These are phyloP conservation scores for Dinoponera quadriceps DNA, from an alignment of 1,140 invertebrate genomes.

Conservation along the genomic window DNA sequence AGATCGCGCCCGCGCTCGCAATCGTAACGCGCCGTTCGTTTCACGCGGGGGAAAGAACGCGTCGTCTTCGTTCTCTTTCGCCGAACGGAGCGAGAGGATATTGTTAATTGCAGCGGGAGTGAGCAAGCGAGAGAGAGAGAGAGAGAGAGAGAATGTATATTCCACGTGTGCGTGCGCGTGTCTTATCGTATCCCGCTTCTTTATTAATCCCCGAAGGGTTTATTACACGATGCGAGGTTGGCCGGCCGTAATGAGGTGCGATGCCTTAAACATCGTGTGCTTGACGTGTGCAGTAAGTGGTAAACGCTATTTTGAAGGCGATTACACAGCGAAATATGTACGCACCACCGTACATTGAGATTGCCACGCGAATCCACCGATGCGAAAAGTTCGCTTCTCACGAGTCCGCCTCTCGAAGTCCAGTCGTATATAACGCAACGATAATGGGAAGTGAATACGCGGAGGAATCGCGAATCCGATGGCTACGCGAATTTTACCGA, in stretches of 20 bases:
- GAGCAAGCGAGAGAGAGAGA: too few species aligned
- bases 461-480: background rate
- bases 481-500: too few species aligned
- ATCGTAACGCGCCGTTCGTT: constrained; percentile 63
- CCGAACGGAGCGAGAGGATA: constrained; percentile 1
- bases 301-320: constrained; percentile 39
- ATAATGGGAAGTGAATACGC: background rate
- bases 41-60: constrained; percentile 1
- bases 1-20: constrained; percentile 20
- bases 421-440: background rate
- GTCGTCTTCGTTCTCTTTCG: constrained; percentile 14
- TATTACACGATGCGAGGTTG: constrained; percentile 34
- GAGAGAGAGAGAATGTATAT: too few species aligned
- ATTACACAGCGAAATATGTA: constrained; percentile 33
- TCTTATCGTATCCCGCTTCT: constrained; percentile 39
- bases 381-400: background rate
- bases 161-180: background rate
- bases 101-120: constrained; percentile 54
- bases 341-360: background rate
- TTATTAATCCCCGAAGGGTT: constrained; percentile 51
- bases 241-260: constrained; percentile 32
- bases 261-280: constrained; percentile 28
- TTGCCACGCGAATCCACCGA: background rate
- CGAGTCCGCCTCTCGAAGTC: background rate
- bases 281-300: constrained; percentile 39